Conservation (phyloP, 2,797 vertebrate species). For the Microctenopoma stevenorrisi region DNA sequence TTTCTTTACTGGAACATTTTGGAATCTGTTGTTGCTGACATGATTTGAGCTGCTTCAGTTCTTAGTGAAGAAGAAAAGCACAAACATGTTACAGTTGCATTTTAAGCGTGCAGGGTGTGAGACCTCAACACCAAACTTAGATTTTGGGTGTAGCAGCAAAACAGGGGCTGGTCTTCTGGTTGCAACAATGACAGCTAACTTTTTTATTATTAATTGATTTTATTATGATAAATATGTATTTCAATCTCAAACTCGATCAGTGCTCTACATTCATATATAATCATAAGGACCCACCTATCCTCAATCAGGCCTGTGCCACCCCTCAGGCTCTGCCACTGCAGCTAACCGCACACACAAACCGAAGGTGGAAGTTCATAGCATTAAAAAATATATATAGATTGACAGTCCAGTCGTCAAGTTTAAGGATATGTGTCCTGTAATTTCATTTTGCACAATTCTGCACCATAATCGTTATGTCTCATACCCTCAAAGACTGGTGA, state of each 20-base stretch:
- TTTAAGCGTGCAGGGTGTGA: slow-evolving; percentile 35
- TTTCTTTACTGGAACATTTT: slow-evolving; percentile 27
- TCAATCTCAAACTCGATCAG: no score
- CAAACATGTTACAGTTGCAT: slow-evolving; percentile 27
- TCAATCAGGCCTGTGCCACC: no score
- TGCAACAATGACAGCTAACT: no score
- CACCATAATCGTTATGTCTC: slow-evolving; percentile 17
- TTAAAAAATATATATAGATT: not conserved
- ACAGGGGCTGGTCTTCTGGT: no score
- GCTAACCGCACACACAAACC: slow-evolving; percentile 14
- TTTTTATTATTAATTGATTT: no score
- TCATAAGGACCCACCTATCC: no score
- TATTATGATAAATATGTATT: no score
- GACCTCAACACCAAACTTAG: slow-evolving; percentile 40
- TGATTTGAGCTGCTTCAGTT: slow-evolving; percentile 39
- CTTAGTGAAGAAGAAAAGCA: slow-evolving; percentile 31
- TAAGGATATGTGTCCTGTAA: slow-evolving; percentile 5
- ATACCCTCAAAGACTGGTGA: slow-evolving; percentile 16
- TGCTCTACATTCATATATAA: no score
- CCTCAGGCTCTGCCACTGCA: not conserved
- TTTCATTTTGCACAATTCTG: slow-evolving; percentile 21
- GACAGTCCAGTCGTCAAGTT: not conserved
- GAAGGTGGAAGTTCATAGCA: slow-evolving; percentile 30
- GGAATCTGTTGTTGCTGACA: slow-evolving; percentile 18
- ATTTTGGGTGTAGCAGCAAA: slow-evolving; percentile 9